Percentiles rank a stretch among this genome's conserved stretches.
Conservation (phyloP, 2,888 invertebrate genomes). For the Thyatira batis region DNA sequence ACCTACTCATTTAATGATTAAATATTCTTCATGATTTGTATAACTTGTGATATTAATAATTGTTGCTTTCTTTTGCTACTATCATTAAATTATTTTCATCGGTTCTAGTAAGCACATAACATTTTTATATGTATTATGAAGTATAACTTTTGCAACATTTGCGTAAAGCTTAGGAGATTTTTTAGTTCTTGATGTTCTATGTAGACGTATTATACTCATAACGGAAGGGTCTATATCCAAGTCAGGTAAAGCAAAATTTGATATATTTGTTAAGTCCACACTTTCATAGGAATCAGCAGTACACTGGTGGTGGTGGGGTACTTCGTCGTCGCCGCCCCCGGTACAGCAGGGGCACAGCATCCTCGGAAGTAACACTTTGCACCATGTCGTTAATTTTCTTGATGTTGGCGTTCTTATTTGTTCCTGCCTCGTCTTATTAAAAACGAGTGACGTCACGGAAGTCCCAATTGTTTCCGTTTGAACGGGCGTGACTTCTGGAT, state of each 20-base stretch:
- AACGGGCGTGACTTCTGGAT: conserved; percentile 12
- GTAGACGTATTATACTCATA: conserved; percentile 56
- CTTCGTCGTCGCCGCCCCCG: conserved; percentile 42
- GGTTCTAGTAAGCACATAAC: conserved; percentile 27
- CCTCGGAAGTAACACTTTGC: conserved; percentile 39
- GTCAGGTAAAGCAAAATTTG: conserved; percentile 30
- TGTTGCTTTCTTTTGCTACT: neutral
- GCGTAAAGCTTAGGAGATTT: conserved; percentile 39
- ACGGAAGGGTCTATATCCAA: conserved; percentile 57
- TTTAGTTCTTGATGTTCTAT: conserved; percentile 37
- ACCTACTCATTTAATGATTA: too few species aligned
- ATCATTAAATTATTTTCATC: conserved; percentile 18
- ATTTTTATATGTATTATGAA: conserved; percentile 55
- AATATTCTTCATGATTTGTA: too few species aligned
- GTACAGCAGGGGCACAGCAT: conserved; percentile 63
- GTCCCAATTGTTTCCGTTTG: conserved; percentile 34
- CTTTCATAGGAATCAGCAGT: conserved; percentile 56
- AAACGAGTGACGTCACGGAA: conserved; percentile 36
- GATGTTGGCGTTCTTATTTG: neutral
- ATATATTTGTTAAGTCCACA: conserved; percentile 45
- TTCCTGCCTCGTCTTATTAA: conserved; percentile 14
- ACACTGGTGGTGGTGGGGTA: conserved; percentile 27
- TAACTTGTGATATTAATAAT: too few species aligned
- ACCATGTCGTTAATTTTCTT: conserved; percentile 26
- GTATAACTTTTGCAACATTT: conserved; percentile 42